These are phyloP conservation scores for Tapirus indicus DNA, from an alignment of 2,797 vertebrate genomes.

Conservation along the genomic window DNA sequence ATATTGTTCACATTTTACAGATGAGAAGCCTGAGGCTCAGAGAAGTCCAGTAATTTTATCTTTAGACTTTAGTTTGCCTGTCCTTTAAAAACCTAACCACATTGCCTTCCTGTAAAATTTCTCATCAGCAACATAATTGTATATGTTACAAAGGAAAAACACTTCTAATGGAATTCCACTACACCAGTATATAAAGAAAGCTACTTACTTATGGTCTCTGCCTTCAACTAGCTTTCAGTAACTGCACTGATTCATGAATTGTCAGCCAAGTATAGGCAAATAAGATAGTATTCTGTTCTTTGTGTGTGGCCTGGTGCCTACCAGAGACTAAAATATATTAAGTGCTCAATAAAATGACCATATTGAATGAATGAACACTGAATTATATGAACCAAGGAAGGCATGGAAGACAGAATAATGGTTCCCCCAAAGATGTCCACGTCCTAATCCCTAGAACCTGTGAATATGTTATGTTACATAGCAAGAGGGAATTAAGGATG, in stretches of 20 bases:
- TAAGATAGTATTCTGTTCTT: neutral
- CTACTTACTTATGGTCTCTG: neutral
- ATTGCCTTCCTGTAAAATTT: slow-evolving; percentile 40
- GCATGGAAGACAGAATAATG: neutral
- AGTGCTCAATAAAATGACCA: neutral
- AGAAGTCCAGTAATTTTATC: slow-evolving; percentile 30
- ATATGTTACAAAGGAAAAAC: neutral
- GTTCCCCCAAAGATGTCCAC: neutral
- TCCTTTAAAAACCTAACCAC: slow-evolving; percentile 25
- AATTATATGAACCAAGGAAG: slow-evolving; percentile 7
- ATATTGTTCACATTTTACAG: neutral
- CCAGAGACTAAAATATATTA: neutral
- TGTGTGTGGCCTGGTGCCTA: neutral
- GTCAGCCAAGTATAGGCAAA: neutral
- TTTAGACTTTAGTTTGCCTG: slow-evolving; percentile 13
- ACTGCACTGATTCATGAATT: neutral
- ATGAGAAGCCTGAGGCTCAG: neutral
- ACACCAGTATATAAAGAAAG: neutral
- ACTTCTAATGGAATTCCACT: neutral
- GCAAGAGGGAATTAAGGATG: neutral
- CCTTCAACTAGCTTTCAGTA: slow-evolving; percentile 23
- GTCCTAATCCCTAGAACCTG: neutral
- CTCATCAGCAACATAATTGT: neutral
- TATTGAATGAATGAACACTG: neutral
- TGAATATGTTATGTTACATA: neutral